These are phyloP conservation scores for Andrena dorsata DNA, from an alignment of 2,888 invertebrate species.

Conservation along the genomic window DNA sequence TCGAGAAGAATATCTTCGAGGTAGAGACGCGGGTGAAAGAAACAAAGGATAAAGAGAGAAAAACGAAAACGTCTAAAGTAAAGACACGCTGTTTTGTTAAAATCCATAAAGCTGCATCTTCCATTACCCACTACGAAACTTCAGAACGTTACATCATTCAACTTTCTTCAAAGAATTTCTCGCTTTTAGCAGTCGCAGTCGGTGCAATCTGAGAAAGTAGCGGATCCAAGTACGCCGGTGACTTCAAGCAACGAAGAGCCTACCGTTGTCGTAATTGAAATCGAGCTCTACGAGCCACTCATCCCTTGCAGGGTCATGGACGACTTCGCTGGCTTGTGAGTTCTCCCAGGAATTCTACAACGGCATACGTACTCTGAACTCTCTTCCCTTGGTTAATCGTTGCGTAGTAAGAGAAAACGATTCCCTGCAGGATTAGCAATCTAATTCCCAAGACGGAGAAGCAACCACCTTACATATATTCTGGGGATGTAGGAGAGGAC, in stretches of 20 bases:
- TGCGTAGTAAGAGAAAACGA: background rate
- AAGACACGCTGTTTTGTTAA: background rate
- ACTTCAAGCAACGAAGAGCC: slow-evolving; percentile 69
- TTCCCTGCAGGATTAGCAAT: slow-evolving; percentile 43
- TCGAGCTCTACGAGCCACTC: slow-evolving; percentile 73
- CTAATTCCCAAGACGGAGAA: slow-evolving; percentile 33
- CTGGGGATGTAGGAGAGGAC: slow-evolving; percentile 72
- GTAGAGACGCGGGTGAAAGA: slow-evolving; percentile 43
- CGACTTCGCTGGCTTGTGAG: slow-evolving; percentile 65
- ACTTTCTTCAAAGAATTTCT: background rate
- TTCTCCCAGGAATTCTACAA: background rate
- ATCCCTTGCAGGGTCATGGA: slow-evolving; percentile 48
- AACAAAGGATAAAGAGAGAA: slow-evolving; percentile 60
- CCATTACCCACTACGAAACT: too few relatives aligned
- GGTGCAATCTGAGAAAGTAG: slow-evolving; percentile 20
- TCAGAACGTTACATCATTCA: background rate
- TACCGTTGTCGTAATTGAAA: slow-evolving; percentile 76
- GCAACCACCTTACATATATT: slow-evolving; percentile 64
- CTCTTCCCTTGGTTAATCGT: too few relatives aligned
- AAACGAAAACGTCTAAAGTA: slow-evolving; percentile 59
- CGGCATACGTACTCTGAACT: too few relatives aligned
- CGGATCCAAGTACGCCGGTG: slow-evolving; percentile 49
- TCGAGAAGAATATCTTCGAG: slow-evolving; percentile 66
- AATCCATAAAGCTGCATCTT: too few relatives aligned
- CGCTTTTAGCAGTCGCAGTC: slow-evolving; percentile 33